Evolutionary conservation across 2,113 vertebrate species (phyloP), one percentile per base, ranked within the genome.

Genomic region (Forbesichthys agassizii): DNA sequence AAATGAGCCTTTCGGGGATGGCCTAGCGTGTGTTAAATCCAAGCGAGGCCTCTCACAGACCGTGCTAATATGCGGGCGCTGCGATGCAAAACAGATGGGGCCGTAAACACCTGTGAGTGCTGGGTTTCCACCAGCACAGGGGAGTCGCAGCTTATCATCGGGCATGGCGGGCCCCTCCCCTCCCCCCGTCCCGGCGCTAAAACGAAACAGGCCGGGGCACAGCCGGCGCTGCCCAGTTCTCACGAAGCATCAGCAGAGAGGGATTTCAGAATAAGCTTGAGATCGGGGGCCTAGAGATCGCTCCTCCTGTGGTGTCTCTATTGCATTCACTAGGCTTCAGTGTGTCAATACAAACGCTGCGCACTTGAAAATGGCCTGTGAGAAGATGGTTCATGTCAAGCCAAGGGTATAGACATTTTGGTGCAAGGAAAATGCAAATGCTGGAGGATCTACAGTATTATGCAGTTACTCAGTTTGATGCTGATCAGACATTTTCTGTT

Each of bases 71-170:
- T 58, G 33, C 76, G 52, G 27, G 79, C 62, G 68, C 68, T 9
- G 56, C 69, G 73, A 90, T 75, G 71, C 78, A 77, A 88, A 91
- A 83, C 91, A 91, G 86, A 92, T 89, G 90, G 73, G 20, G 84
- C 77, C 84, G 81, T 88, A 90, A 93, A 93, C 91, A 92, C 92
- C 92, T 91, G 91, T 57, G 86, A 82, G 83, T 80, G 79, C 73
- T 48, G 86, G 71, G 78, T 89, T 85, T 78, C 80, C 52, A 61
- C 47, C 33, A 66, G 74, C 61, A 67, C 78, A 33, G 69, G 4
- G 58, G 61, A 81, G 84, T 85, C 87, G 52, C 80, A 66, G 81
- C 75, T 84, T 80, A 86, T 91, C 88, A 73, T 64, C 61, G 86
- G 81, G 83, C 83, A 86, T 77, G 63, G 74, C 79, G 70, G 69